Evolutionary conservation across 2,797 vertebrate genomes (phyloP).

Genomic region (Anabacerthia variegaticeps): DNA sequence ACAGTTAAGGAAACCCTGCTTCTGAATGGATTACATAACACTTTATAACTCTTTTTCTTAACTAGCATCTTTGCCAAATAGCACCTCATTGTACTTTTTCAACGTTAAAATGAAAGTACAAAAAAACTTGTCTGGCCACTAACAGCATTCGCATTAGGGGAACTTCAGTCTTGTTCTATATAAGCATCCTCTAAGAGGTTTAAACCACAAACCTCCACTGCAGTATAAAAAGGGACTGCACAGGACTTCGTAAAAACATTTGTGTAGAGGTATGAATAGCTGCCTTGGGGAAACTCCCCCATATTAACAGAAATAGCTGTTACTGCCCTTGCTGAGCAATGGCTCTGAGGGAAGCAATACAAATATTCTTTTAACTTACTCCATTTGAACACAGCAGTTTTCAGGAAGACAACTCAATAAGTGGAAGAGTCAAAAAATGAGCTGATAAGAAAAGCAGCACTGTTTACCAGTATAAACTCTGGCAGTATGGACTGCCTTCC

Average conservation of each 20-base stretch:
- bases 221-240: not conserved
- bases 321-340: not conserved
- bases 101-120: slow-evolving; percentile 1
- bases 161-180: slow-evolving; percentile 44
- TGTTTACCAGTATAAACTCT: not conserved
- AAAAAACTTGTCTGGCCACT: not conserved
- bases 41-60: slow-evolving; percentile 11
- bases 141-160: slow-evolving; percentile 2
- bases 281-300: slow-evolving; percentile 59
- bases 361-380: slow-evolving; percentile 32
- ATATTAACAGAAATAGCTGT: slow-evolving; percentile 54
- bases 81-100: not conserved
- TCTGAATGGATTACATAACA: slow-evolving; percentile 2
- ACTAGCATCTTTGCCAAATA: slow-evolving; percentile 25
- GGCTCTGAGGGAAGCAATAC: slow-evolving; percentile 18
- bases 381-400: not conserved
- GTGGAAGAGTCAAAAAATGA: not conserved
- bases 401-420: slow-evolving; percentile 27
- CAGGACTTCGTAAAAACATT: slow-evolving; percentile 57
- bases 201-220: slow-evolving; percentile 65
- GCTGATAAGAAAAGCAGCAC: not conserved
- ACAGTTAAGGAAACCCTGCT: not conserved
- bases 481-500: not conserved
- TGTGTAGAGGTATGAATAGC: slow-evolving; percentile 31
- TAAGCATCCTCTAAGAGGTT: slow-evolving; percentile 52